phyloP scores from a whole-genome alignment of 2,888 invertebrate genomes.

The Lomographa bimaculata region DNA sequence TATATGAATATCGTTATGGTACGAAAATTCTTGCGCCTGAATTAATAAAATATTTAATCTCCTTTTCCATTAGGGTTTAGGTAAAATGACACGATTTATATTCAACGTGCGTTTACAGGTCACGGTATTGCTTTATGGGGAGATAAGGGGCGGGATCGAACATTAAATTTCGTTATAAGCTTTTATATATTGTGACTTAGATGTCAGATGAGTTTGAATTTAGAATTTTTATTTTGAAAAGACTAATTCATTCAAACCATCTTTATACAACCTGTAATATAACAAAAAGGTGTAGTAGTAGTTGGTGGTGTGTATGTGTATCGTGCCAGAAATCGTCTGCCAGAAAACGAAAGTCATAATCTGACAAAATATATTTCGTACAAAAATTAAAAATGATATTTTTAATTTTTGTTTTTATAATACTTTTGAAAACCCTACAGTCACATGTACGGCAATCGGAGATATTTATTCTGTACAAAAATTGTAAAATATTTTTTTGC shows the following conservation, averaged over 20 bases:
- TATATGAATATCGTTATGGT: constrained; percentile 76
- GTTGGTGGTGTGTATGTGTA: too few species aligned
- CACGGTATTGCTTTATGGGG: constrained; percentile 68
- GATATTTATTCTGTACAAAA: too few species aligned
- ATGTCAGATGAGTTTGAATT: constrained; percentile 3
- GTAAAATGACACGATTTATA: constrained; percentile 79
- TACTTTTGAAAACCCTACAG: too few species aligned
- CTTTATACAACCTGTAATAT: too few species aligned
- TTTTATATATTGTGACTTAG: too few species aligned
- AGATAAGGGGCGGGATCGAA: constrained; percentile 69
- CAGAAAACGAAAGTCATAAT: too few species aligned
- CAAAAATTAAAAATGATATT: too few species aligned
- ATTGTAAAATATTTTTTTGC: too few species aligned
- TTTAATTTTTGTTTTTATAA: neutral
- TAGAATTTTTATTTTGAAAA: constrained; percentile 1
- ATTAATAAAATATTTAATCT: constrained; percentile 82
- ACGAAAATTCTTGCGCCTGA: constrained; percentile 78
- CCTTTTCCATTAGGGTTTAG: constrained; percentile 80
- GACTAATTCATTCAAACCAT: neutral
- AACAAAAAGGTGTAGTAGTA: too few species aligned
- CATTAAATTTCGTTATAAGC: constrained; percentile 58
- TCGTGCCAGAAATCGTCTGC: too few species aligned
- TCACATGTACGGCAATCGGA: too few species aligned
- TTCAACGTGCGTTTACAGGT: constrained; percentile 62
- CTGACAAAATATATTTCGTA: too few species aligned